Evolutionary conservation across 2,797 vertebrate species (phyloP), one percentile per base, ranked within the genome.

Genomic region (Coregonus suidteri): DNA sequence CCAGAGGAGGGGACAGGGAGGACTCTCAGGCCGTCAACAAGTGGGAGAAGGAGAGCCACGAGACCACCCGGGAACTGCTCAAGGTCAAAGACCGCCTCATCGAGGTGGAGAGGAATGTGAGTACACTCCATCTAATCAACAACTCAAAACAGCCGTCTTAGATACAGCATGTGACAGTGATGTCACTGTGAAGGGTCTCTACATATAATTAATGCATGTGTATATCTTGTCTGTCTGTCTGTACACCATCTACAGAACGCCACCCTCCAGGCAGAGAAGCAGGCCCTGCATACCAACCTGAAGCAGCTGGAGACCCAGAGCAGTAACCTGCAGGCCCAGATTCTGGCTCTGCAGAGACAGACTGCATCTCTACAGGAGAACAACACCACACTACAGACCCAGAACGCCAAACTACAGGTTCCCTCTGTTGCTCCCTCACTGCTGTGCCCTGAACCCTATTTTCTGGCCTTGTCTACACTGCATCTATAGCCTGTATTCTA

Each of bases 21-120:
- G 95, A 96, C 75, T 91, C 91, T 51, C 93, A 93, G 14, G 73
- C 91, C 64, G 83, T 95, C 84, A 95, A 86, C 86, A 98, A 96
- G 87, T 99, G 98, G 98, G 98, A 97, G 82, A 96, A 96, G 62
- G 98, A 99, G 87, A 99, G 95, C 77, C 98, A 99, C 4, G 98
- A 99, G 90, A 94, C 97, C 3, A 99, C 97, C 16, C 94, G 97
- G 85, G 98, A 99, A 76, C 93, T 99, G 70, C 77, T 99, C 77
- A 99, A 97, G 92, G 95, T 99, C 86, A 99, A 99, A 94, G 98
- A 99, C 85, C 91, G 98, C 77, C 94, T 99, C 85, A 99, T 99
- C 15, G 98, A 99, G 93, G 96, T 99, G 81, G 98, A 99, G 86
- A 96, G 98, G 86, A 99, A 99, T 83, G 98, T 99, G 92, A 96